Percentiles rank a stretch among this genome's conserved stretches.
These are phyloP conservation scores for Tragulus kanchil DNA, from an alignment of 2,113 vertebrate genomes.

Conservation along the genomic window DNA sequence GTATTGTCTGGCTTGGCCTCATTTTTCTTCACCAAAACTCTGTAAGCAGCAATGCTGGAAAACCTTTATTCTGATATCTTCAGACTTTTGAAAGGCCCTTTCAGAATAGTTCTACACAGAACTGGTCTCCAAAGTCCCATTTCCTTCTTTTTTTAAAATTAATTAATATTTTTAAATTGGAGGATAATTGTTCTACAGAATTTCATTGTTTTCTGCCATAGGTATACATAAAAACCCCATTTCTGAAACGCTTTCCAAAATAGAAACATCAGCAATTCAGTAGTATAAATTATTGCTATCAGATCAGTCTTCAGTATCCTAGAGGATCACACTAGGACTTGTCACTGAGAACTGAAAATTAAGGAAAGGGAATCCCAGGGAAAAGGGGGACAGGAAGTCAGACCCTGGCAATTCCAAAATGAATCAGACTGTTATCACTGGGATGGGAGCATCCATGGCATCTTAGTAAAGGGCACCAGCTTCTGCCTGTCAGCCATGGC, in stretches of 20 bases:
- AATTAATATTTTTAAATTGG: too few relatives aligned
- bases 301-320: background rate
- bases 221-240: background rate
- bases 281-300: background rate
- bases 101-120: background rate
- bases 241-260: background rate
- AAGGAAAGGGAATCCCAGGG: background rate
- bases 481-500: background rate
- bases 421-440: background rate
- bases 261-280: background rate
- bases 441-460: accelerated
- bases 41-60: background rate
- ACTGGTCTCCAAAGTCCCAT: background rate
- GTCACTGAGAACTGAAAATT: background rate
- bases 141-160: background rate
- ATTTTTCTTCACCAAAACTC: background rate
- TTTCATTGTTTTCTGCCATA: too few relatives aligned
- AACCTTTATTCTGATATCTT: background rate
- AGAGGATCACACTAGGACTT: background rate
- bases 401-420: background rate
- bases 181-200: too few relatives aligned
- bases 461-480: background rate
- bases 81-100: background rate
- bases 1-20: background rate
- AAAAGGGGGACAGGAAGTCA: background rate